phyloP scores from a whole-genome alignment of 2,888 invertebrate genomes.

The Mycalesis mineus region DNA sequence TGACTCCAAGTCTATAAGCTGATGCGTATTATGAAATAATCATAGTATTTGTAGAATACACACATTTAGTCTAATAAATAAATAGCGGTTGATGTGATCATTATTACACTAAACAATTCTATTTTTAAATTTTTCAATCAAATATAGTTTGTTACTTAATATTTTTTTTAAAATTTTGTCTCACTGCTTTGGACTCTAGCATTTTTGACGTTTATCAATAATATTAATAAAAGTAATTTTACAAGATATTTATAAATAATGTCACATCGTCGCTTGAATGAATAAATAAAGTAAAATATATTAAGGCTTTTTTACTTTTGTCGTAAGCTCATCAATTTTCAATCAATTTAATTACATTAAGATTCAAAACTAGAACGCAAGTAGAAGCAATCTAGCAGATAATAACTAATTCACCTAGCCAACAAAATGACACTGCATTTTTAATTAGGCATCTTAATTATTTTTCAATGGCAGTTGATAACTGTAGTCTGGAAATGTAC shows the following conservation, averaged over 20 bases:
- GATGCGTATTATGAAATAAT: background rate
- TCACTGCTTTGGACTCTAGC: too few relatives aligned
- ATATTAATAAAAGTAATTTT: too few relatives aligned
- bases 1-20: conserved; percentile 36
- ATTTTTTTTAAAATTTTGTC: too few relatives aligned
- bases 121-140: background rate
- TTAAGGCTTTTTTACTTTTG: conserved; percentile 15
- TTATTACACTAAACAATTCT: background rate
- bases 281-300: conserved; percentile 10
- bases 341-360: conserved; percentile 17
- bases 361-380: conserved; percentile 10
- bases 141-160: too few relatives aligned
- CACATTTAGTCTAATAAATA: background rate
- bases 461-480: background rate
- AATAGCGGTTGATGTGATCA: background rate
- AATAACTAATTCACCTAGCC: conserved; percentile 12
- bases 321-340: conserved; percentile 23
- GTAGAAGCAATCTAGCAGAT: conserved; percentile 21
- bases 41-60: background rate
- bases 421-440: conserved; percentile 14
- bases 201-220: too few relatives aligned
- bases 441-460: conserved; percentile 6
- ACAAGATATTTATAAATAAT: background rate
- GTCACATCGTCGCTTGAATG: conserved; percentile 15
- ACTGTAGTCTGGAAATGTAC: background rate